Base-by-base conservation (phyloP, 2,888 invertebrate genomes). In the Melangyna quadrimaculata region DNA sequence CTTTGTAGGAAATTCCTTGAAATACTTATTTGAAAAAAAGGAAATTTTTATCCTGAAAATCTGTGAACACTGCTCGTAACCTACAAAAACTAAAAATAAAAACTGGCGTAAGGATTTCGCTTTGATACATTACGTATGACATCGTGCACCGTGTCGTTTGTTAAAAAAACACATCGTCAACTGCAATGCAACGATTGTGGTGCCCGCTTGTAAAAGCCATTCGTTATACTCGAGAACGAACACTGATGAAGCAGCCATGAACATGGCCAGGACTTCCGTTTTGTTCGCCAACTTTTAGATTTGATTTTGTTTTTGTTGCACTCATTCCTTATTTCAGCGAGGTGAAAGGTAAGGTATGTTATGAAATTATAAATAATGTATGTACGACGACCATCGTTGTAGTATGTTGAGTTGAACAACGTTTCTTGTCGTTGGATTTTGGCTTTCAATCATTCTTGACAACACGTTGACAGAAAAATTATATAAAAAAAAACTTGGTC, bases 221-320 rank as follows among this genome's bases (percentile, higher is more conserved):
- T 74, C 37, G 69, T 74, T 74, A 74, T 74, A 19, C 69, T 67
- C 40, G 59, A 72, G 51, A 73, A 57, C 37, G 35, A 57, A 19
- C 35, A 57, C 59, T 35, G 35, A 71, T 57, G 40, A 51, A 37
- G 27, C 69, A 61, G 75, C 45, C 75, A 48, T 75, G 57, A 75
- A 59, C 57, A 75, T 59, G 67, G 53, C 63, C 43, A 69, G 53
- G 43, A 72, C 69, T 67, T 69, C 40, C 32, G 51, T 22, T 51
- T 24, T 45, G 14, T 22, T 65, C 27, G 12, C 7, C 9, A 51
- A 35, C 17, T 40, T 22, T 35, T 51, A 1, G 9, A 9, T 4
- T 22, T 22, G 19, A 14, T 22, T 37, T 22, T 14, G 3, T 45
- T 51, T 35, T 57, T 32, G 12, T 19, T 2, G 4, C 3, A 9